Evolutionary conservation across 1,140 invertebrate genomes (phyloP), one percentile per base, ranked within the genome.

Genomic region (Bombus affinis): DNA sequence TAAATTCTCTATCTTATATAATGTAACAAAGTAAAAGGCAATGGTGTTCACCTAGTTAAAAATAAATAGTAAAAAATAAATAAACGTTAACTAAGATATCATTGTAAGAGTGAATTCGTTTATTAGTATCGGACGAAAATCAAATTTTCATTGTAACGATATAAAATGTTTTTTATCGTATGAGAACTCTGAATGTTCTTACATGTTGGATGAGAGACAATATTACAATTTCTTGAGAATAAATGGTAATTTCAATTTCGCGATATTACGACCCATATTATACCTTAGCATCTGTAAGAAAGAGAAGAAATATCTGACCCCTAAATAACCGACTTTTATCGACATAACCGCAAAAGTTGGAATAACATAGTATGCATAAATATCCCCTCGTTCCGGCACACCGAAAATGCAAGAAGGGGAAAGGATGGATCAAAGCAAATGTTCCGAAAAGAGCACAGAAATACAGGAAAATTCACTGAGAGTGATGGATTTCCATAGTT

Each of bases 381-480:
- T 78, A 39, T 62, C 4, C 57, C 9, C 57, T 59, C 37, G 35
- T 65, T 78, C 22, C 32, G 28, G 35, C 13, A 37, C 35, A 74
- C 10, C 25, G 73, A 75, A 57, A 75, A 35, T 73, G 15, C n/a
- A 47, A n/a, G 1, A 6, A 25, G 59, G 28, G 22, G 39, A 25
- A 10, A 59, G 59, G 37, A 71, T 53, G 59, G 82, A 75, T 86
- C 85, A 81, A 73, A 83, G 84, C 87, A 86, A 89, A 89, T 89
- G 88, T 89, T 73, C 83, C 87, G 83, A 85, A 66, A 86, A 81
- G 62, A 65, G 39, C 59, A 65, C 42, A 74, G 83, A 78, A 78
- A 68, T 89, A 75, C 74, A 78, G 53, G 78, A 81, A 78, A 86
- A 86, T 85, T 86, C 65, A 70, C 42, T 22, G 72, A 88, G 35